A percentile compares a stretch with the other conserved stretches of the same genome.
phyloP scores from a whole-genome alignment of 2,888 invertebrate species.

The Antheraea assamensis region DNA sequence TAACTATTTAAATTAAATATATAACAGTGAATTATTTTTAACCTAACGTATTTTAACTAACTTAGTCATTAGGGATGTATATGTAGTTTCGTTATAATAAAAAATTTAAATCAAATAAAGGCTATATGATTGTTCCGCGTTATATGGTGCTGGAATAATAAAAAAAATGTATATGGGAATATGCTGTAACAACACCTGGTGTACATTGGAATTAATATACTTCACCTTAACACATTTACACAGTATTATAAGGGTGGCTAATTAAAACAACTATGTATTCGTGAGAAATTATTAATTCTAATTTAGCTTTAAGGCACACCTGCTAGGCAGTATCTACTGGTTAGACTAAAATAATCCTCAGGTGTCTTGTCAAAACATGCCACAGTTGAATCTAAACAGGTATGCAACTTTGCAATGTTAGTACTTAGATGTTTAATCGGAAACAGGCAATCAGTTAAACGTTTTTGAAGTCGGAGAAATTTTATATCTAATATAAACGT shows the following conservation, averaged over 20 bases:
- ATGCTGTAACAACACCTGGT: neutral
- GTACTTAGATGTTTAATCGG: neutral
- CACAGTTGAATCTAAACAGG: slow-evolving; percentile 6
- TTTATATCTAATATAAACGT: too few species aligned
- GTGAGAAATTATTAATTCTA: slow-evolving; percentile 13
- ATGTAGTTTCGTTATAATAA: too few species aligned
- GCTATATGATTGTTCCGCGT: too few species aligned
- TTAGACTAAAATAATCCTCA: slow-evolving; percentile 23
- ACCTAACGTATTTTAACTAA: too few species aligned
- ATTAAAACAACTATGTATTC: slow-evolving; percentile 4
- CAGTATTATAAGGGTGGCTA: slow-evolving; percentile 2
- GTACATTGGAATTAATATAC: neutral
- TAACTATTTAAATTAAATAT: too few species aligned
- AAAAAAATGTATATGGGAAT: neutral
- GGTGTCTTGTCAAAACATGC: slow-evolving; percentile 14
- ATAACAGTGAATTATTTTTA: too few species aligned
- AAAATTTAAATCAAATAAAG: too few species aligned
- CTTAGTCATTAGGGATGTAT: too few species aligned
- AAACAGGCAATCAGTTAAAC: neutral
- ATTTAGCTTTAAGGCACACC: slow-evolving; percentile 21
- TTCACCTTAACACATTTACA: slow-evolving; percentile 4
- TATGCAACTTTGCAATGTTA: neutral
- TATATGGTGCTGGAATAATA: neutral
- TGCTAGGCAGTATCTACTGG: slow-evolving; percentile 23
- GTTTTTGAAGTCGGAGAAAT: too few species aligned